Conservation (phyloP, 1,140 invertebrate species). For the Myzus persicae region DNA sequence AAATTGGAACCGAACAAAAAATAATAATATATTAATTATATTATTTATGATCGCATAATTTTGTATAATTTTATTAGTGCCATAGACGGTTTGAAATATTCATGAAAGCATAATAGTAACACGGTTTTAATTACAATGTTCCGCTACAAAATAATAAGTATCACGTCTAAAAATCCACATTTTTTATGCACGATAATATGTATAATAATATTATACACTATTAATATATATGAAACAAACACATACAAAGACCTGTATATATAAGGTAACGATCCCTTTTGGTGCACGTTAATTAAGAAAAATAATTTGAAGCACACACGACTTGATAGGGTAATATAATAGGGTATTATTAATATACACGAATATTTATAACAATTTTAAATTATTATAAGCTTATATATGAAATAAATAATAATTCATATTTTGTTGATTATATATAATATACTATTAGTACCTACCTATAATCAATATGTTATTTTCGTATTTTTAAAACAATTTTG, state of each 20-base stretch:
- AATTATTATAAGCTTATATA: background rate
- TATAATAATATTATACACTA: background rate
- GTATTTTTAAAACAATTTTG: background rate
- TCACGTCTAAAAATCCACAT: background rate
- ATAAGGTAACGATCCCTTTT: background rate
- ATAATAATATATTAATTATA: background rate
- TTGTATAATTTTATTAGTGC: slow-evolving; percentile 3
- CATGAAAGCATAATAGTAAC: background rate
- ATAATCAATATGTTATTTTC: background rate
- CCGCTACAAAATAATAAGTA: background rate
- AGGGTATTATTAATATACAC: background rate
- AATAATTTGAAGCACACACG: background rate
- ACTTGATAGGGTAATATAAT: background rate
- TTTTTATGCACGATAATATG: slow-evolving; percentile 1
- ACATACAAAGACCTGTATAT: background rate
- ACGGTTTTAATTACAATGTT: background rate
- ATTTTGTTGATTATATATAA: background rate
- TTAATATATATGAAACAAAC: background rate
- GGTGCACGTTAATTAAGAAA: background rate
- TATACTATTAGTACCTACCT: background rate
- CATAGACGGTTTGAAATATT: background rate
- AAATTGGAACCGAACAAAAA: background rate
- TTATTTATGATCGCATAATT: background rate
- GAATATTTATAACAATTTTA: background rate
- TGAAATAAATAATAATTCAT: too few relatives aligned